Base-by-base conservation (phyloP, 2,113 vertebrate species). In the Trochalopteron elliotii region DNA sequence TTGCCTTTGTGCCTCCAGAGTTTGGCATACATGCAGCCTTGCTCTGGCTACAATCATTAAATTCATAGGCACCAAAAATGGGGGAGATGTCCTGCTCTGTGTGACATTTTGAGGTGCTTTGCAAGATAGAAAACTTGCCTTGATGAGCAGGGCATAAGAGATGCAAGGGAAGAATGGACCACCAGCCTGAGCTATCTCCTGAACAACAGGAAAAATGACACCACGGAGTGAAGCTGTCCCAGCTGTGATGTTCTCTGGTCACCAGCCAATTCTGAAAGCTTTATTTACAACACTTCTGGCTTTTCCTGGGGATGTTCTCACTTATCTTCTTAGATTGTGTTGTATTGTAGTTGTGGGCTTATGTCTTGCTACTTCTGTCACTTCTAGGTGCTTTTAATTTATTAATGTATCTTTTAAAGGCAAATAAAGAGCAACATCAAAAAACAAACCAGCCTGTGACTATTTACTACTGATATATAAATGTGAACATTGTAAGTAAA, bases 341-440 rank as follows among this genome's bases (percentile, higher is more conserved):
- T 56, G 25, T 55, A 55, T n/a, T 72, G 47, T 64, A 74, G 17
- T 76, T 69, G 20, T 1, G 14, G 91, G 84, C 44, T 82, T 83
- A 55, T 27, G 15, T 90, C 83, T 96, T 91, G 60, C 69, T 93
- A 68, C 56, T 96, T 86, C 88, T 92, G 90, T 69, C 53, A 31
- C 30, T 83, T 88, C 53, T 56, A 87, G 56, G 40, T 40, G 71
- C 91, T 95, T 94, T 37, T 91, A 83, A 95, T 94, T 92, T 95
- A 96, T 96, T 95, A 83, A 63, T 65, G n/a, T 95, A 92, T 95
- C 94, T 91, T 91, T 70, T 63, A 96, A 76, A 81, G 90, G 92
- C 44, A 91, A 97, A 97, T 97, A 97, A 97, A 97, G 64, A 96
- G 94, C 95, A 96, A 94, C 30, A 92, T 84, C 18, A 95, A 96